Evolutionary conservation across 2,113 vertebrate genomes (phyloP).

Genomic region (Athene noctua): DNA sequence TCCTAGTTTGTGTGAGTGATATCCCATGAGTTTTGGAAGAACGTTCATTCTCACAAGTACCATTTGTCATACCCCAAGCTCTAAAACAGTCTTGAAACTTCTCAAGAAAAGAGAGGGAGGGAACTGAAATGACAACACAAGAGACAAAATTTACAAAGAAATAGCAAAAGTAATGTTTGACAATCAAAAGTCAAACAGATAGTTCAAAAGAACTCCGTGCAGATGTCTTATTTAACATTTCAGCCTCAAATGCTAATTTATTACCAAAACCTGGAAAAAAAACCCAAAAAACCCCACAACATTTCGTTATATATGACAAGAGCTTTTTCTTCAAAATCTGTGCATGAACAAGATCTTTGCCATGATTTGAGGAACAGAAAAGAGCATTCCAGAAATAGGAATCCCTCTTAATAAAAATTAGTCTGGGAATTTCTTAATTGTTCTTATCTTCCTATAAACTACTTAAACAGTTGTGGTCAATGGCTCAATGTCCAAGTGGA

Average conservation of each 20-base stretch:
- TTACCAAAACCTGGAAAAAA: background rate
- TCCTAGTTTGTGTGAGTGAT: background rate
- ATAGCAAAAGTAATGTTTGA: background rate
- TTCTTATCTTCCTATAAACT: background rate
- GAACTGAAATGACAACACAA: background rate
- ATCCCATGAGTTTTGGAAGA: background rate
- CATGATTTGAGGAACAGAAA: background rate
- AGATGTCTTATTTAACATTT: background rate
- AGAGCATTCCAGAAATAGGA: background rate
- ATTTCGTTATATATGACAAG: background rate
- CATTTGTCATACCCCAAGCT: background rate
- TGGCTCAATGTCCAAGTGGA: too few species aligned
- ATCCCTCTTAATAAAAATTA: background rate
- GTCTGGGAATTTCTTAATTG: background rate
- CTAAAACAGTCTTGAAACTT: background rate
- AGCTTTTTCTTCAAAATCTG: background rate
- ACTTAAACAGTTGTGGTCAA: too few species aligned
- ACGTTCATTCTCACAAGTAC: background rate
- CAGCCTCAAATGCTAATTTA: background rate
- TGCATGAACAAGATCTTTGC: background rate
- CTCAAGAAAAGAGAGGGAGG: background rate
- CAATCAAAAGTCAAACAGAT: background rate
- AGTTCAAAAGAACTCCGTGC: background rate
- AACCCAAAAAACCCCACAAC: background rate
- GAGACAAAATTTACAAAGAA: background rate